phyloP scores from a whole-genome alignment of 2,888 invertebrate species.

The Azorinus chamasolen region DNA sequence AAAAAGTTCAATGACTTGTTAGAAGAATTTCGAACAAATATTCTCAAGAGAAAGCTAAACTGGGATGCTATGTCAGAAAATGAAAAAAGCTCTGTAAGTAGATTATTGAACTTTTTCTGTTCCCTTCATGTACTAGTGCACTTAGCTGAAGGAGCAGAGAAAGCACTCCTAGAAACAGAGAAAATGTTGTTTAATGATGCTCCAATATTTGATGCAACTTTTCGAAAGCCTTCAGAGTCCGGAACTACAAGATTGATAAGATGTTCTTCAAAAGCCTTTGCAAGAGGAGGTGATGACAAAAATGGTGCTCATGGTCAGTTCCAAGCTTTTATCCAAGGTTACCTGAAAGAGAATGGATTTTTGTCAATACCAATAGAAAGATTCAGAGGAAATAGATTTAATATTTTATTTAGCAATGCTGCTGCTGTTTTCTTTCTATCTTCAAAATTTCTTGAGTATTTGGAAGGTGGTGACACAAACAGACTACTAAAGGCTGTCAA shows the following conservation, averaged over 20 bases:
- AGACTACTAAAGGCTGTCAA: constrained; percentile 26
- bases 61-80: constrained; percentile 16
- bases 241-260: constrained; percentile 27
- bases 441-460: constrained; percentile 27
- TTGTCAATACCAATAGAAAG: constrained; percentile 28
- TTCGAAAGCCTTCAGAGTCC: constrained; percentile 18
- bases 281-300: constrained; percentile 38
- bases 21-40: constrained; percentile 25
- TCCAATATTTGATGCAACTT: constrained; percentile 21
- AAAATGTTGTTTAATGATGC: constrained; percentile 3
- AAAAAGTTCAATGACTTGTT: constrained; percentile 33
- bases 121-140: constrained; percentile 17
- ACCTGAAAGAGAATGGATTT: constrained; percentile 18
- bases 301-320: constrained; percentile 17
- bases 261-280: constrained; percentile 35
- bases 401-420: constrained; percentile 48
- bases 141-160: not conserved
- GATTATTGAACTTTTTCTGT: constrained; percentile 60
- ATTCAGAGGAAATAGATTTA: constrained; percentile 52
- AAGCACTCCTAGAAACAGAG: constrained; percentile 12
- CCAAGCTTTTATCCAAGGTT: constrained; percentile 22
- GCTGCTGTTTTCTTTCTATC: constrained; percentile 26
- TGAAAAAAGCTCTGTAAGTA: constrained; percentile 24
- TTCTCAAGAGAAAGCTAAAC: constrained; percentile 13
- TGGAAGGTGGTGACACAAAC: constrained; percentile 18